Evolutionary conservation across 37 sponge, comb jelly and placozoan genomes (phyloP).

Genomic region (Aplysina aerophoba): DNA sequence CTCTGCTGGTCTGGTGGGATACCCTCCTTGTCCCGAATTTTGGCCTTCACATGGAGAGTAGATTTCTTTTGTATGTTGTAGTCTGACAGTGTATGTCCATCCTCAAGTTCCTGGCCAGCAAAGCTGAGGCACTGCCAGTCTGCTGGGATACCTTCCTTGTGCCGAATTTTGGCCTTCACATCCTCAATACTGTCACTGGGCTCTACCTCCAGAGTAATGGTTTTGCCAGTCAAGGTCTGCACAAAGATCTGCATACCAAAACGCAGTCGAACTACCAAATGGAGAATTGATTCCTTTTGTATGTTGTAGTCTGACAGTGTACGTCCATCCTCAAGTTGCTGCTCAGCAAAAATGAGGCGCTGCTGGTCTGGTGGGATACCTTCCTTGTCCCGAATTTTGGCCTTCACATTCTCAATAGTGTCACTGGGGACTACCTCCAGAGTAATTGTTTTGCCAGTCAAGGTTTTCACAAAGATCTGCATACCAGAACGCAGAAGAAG

Average conservation of each 20-base stretch:
- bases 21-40: background rate
- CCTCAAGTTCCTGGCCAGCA: background rate
- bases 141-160: background rate
- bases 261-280: slow-evolving; percentile 42
- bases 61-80: background rate
- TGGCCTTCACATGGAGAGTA: background rate
- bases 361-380: slow-evolving; percentile 66
- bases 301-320: slow-evolving; percentile 69
- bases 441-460: slow-evolving; percentile 72
- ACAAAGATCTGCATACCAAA: background rate
- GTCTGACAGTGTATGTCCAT: background rate
- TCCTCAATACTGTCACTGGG: background rate
- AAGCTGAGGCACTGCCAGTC: background rate
- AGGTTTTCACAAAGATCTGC: slow-evolving; percentile 70
- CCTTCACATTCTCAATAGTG: slow-evolving; percentile 64
- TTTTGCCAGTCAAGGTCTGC: slow-evolving; percentile 1
- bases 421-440: slow-evolving; percentile 59
- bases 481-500: slow-evolving; percentile 38
- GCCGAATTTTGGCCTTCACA: background rate
- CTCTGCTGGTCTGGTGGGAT: background rate
- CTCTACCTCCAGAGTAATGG: background rate
- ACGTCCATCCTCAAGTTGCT: slow-evolving; percentile 61
- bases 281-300: slow-evolving; percentile 57
- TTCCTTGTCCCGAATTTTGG: slow-evolving; percentile 70
- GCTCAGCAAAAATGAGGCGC: slow-evolving; percentile 64